Base-by-base conservation (phyloP, 2,797 vertebrate genomes). In the Alfaro cultratus region DNA sequence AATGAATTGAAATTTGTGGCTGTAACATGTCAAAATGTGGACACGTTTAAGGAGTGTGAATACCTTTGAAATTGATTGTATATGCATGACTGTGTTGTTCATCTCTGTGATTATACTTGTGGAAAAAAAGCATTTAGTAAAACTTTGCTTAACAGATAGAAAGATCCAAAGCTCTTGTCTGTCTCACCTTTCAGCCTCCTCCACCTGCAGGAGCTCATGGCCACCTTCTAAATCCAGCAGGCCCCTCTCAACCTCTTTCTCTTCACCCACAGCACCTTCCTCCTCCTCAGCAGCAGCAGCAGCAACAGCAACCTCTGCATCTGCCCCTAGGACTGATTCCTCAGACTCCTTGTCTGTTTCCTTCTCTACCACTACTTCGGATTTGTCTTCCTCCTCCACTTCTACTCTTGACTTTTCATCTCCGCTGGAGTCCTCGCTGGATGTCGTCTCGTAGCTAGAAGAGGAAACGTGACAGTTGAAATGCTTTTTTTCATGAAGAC, bases 381-480 rank as follows among this genome's bases (percentile, higher is more conserved):
- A 94, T 26, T 95, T 94, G 49, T 96, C 95, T 1, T 82, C 84
- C 0, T 67, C 86, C 78, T 77, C 79, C 64, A 77, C 73, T 4
- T 94, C 94, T 81, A 95, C 95, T 80, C 90, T 94, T 0, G 86
- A 60, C 91, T 95, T 97, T 83, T 98, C 97, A 74, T 98, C 98
- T 0, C 96, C 95, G 11, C 97, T 98, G 57, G 98, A 97, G 91
- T 99, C 98, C 92, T 99, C 98, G 0, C 98, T 99, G 70, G 98
- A 99, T 0, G 98, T 99, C 0, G 96, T 97, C 95, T 99, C 98
- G 34, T 99, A 99, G 83, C 98, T 99, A 82, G 53, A 87, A 51
- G 68, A 80, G 45, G 41, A 84, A 16, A 78, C 1, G 39, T 23
- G 9, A 67, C 31, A 31, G 76, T 16, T 5, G 73, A 26, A 45